Conservation (phyloP, 2,888 invertebrate genomes). For the Microdon myrmicae region DNA sequence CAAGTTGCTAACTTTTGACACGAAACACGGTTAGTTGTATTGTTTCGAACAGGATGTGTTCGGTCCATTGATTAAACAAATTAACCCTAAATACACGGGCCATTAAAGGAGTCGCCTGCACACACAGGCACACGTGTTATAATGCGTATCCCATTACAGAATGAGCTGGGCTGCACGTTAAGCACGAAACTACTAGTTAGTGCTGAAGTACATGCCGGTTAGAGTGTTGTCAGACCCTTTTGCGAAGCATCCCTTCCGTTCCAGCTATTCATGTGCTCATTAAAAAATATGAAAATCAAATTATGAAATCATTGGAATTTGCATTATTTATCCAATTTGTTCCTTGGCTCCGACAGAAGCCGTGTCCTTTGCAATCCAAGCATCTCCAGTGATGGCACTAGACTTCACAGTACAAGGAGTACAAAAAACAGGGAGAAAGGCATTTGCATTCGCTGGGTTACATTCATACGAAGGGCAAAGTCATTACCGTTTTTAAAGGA, state of each 20-base stretch:
- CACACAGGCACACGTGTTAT: slow-evolving; percentile 1
- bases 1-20: slow-evolving; percentile 1
- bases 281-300: slow-evolving; percentile 52
- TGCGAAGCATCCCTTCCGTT: slow-evolving; percentile 35
- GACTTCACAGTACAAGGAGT: too few species aligned
- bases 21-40: slow-evolving; percentile 5
- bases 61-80: slow-evolving; percentile 45
- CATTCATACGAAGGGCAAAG: too few species aligned
- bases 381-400: not conserved
- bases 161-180: not conserved
- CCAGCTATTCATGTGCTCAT: slow-evolving; percentile 42
- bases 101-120: slow-evolving; percentile 34
- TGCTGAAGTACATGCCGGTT: too few species aligned
- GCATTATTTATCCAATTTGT: slow-evolving; percentile 51
- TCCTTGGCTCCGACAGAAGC: slow-evolving; percentile 8
- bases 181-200: too few species aligned
- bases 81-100: slow-evolving; percentile 45
- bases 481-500: too few species aligned
- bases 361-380: not conserved
- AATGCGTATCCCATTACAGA: slow-evolving; percentile 11
- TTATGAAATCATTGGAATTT: slow-evolving; percentile 51
- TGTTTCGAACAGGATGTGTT: slow-evolving; percentile 6
- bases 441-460: too few species aligned
- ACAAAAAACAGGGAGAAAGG: too few species aligned
- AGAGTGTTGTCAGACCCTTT: too few species aligned